Conservation (phyloP, 1,140 invertebrate genomes). For the Hyposmocoma kahamanoa region DNA sequence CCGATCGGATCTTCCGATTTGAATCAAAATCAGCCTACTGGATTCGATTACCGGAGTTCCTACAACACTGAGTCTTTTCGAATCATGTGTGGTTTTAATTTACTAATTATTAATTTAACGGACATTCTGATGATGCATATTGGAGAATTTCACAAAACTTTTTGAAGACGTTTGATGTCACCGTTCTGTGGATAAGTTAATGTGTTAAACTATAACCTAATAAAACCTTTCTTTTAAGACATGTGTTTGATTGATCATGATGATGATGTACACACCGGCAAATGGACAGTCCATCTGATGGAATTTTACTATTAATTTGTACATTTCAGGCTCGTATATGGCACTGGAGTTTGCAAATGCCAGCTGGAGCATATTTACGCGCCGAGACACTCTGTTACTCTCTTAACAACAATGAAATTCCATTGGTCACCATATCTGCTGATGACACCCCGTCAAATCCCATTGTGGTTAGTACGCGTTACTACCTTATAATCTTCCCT, state of each 20-base stretch:
- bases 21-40: no score
- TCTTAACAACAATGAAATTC: slow-evolving; percentile 84
- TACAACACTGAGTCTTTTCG: no score
- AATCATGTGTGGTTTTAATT: no score
- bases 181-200: no score
- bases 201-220: no score
- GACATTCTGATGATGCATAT: no score
- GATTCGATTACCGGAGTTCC: no score
- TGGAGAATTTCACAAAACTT: no score
- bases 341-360: slow-evolving; percentile 72
- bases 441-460: slow-evolving; percentile 74
- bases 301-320: not conserved
- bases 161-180: no score
- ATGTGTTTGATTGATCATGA: not conserved
- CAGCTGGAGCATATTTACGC: slow-evolving; percentile 71
- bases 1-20: no score
- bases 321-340: slow-evolving; percentile 79
- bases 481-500: not conserved
- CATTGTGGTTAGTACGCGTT: slow-evolving; percentile 67
- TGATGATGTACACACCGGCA: not conserved
- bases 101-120: no score
- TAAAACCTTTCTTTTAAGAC: no score
- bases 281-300: not conserved
- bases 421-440: slow-evolving; percentile 86
- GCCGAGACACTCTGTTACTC: slow-evolving; percentile 82